These are phyloP conservation scores for Meloidogyne chitwoodi DNA, from an alignment of 1,140 invertebrate genomes.

Conservation along the genomic window DNA sequence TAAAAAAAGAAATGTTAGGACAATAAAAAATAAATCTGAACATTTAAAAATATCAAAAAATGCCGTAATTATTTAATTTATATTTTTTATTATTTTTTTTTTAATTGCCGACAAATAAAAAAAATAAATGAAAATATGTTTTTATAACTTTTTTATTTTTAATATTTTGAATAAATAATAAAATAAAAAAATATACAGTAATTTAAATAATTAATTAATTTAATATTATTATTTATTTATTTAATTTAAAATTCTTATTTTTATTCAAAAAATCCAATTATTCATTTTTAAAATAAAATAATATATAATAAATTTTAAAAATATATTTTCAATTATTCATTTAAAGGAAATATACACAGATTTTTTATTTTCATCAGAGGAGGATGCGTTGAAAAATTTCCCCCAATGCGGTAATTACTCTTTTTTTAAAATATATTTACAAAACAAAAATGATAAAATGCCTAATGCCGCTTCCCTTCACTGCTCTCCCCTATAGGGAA, in stretches of 20 bases:
- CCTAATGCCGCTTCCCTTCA: neutral
- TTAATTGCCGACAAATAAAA: neutral
- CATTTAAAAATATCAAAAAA: neutral
- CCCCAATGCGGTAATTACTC: neutral
- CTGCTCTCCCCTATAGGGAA: too few relatives aligned
- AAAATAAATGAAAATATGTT: neutral
- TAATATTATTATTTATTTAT: too few relatives aligned
- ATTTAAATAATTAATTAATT: too few relatives aligned
- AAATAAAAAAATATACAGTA: too few relatives aligned
- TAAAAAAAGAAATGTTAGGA: neutral
- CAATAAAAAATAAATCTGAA: neutral
- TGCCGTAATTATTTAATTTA: neutral
- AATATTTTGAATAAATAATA: too few relatives aligned
- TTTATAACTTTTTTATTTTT: neutral
- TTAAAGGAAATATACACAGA: neutral
- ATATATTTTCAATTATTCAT: neutral
- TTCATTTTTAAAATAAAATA: neutral
- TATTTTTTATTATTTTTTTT: neutral
- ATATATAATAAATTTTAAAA: neutral
- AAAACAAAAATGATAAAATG: neutral
- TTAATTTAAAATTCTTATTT: neutral
- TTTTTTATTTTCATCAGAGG: neutral
- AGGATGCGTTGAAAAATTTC: neutral
- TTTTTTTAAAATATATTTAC: neutral
- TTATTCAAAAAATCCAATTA: neutral